phyloP scores from a whole-genome alignment of 2,888 invertebrate genomes.

The Dermolepida albohirtum region DNA sequence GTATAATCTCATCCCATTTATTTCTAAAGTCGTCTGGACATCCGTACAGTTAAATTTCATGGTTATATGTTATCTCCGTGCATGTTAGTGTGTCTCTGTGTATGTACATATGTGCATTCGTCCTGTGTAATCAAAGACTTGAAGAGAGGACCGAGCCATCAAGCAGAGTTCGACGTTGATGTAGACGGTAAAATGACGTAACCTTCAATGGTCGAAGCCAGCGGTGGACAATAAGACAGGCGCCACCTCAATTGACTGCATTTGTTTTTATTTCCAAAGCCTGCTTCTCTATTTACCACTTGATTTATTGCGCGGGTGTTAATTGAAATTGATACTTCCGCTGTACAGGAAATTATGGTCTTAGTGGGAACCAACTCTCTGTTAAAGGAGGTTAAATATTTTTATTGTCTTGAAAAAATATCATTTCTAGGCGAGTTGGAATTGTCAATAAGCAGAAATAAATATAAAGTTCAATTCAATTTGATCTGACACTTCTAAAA shows the following conservation, averaged over 20 bases:
- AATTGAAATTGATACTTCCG: slow-evolving; percentile 65
- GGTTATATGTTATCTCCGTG: slow-evolving; percentile 13
- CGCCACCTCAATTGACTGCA: slow-evolving; percentile 64
- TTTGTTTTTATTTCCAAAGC: slow-evolving; percentile 62
- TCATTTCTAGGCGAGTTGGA: no score
- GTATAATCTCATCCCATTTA: slow-evolving; percentile 31
- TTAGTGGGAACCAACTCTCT: slow-evolving; percentile 5
- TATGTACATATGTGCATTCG: slow-evolving; percentile 8
- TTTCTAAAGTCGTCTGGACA: slow-evolving; percentile 33
- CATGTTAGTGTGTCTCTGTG: not conserved
- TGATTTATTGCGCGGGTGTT: slow-evolving; percentile 63
- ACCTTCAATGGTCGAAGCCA: slow-evolving; percentile 34
- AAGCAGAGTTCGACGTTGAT: slow-evolving; percentile 30
- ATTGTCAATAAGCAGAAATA: no score
- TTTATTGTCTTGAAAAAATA: no score
- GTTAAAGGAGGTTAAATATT: not conserved
- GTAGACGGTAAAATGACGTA: slow-evolving; percentile 43
- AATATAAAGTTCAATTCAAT: no score
- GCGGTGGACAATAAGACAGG: slow-evolving; percentile 59
- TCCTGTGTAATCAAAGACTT: slow-evolving; percentile 38
- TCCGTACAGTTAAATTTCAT: slow-evolving; percentile 27
- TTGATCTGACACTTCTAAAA: no score
- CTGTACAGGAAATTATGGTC: slow-evolving; percentile 46
- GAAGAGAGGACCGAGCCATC: slow-evolving; percentile 1
- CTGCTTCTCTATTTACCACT: slow-evolving; percentile 63